phyloP scores from a whole-genome alignment of 2,888 invertebrate genomes.

The Pollenia angustigena region DNA sequence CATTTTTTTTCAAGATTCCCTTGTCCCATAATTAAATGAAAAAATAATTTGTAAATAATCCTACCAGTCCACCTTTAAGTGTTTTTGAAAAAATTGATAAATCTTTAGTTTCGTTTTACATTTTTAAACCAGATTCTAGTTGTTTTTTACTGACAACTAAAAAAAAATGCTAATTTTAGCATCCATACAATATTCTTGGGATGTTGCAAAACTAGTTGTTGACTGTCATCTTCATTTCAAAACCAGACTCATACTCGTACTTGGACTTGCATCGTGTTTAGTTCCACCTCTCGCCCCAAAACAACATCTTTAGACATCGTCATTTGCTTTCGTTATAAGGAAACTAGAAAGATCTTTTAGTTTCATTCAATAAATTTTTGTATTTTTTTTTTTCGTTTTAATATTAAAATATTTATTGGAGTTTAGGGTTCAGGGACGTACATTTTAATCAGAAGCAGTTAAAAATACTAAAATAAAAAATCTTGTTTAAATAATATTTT shows the following conservation, averaged over 20 bases:
- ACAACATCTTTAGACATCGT: not conserved
- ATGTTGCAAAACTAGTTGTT: conserved; percentile 66
- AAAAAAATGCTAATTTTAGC: conserved; percentile 25
- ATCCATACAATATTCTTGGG: conserved; percentile 43
- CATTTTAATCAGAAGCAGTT: conserved; percentile 19
- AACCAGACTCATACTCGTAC: not conserved
- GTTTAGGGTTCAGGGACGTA: conserved; percentile 67
- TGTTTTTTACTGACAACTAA: not conserved
- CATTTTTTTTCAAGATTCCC: not conserved
- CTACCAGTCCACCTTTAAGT: conserved; percentile 19
- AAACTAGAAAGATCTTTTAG: conserved; percentile 9
- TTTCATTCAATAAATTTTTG: conserved; percentile 5
- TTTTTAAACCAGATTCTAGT: conserved; percentile 16
- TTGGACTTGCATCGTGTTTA: not conserved
- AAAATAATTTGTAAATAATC: not conserved
- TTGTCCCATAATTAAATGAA: too few species aligned
- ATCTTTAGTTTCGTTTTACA: conserved; percentile 34
- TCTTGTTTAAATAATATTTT: not conserved
- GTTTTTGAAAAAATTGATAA: conserved; percentile 13
- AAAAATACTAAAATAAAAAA: not conserved
- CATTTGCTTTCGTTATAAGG: conserved; percentile 10
- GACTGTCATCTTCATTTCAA: conserved; percentile 33
- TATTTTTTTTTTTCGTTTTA: conserved; percentile 9
- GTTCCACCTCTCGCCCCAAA: not conserved
- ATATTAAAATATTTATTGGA: conserved; percentile 1